These are phyloP conservation scores for Pica pica DNA, from an alignment of 2,113 vertebrate species.

Conservation along the genomic window DNA sequence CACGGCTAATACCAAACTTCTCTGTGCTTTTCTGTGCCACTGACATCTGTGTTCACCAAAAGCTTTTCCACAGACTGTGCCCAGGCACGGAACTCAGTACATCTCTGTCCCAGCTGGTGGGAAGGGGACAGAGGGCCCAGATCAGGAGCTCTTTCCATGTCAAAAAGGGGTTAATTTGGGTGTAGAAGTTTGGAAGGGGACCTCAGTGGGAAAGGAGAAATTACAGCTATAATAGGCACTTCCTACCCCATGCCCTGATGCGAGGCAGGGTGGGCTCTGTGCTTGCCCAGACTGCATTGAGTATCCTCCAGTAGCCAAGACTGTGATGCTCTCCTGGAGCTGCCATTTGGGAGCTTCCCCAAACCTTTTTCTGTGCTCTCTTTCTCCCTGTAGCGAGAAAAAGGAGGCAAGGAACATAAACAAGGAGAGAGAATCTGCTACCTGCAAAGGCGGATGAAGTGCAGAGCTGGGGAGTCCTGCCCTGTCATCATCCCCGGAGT, in stretches of 20 bases:
- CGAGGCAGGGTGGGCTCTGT: background rate
- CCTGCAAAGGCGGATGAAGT: background rate
- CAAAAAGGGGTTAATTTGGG: background rate
- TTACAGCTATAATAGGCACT: background rate
- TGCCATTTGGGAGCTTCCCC: background rate
- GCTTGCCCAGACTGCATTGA: background rate
- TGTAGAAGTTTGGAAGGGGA: background rate
- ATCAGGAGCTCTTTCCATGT: background rate
- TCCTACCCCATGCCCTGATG: background rate
- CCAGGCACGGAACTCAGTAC: fast-evolving
- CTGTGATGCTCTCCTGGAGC: background rate
- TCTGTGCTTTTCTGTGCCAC: background rate
- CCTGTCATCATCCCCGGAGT: background rate
- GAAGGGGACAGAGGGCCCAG: background rate
- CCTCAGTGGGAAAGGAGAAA: background rate
- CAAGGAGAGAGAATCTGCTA: background rate
- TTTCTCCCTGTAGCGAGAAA: background rate
- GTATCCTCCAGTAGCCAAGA: background rate
- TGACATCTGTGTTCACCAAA: background rate
- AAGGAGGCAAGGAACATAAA: background rate
- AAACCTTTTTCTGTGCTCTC: background rate
- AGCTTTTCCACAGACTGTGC: background rate
- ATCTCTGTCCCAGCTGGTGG: background rate
- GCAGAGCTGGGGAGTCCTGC: background rate
- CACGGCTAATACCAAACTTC: background rate